Evolutionary conservation across 1,140 invertebrate species (phyloP).

Genomic region (Leptoteleia sp.): DNA sequence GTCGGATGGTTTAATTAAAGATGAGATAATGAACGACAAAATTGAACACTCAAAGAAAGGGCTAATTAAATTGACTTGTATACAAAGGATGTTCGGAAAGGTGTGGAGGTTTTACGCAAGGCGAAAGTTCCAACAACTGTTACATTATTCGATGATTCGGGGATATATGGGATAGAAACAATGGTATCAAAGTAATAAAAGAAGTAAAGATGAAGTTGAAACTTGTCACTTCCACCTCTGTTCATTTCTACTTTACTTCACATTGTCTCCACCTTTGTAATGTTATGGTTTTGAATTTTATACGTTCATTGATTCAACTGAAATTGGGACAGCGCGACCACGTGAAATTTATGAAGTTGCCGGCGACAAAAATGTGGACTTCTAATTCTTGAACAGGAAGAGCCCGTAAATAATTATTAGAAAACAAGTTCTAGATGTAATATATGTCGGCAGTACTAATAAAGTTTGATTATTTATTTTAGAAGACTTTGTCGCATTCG

Average conservation of each 20-base stretch:
- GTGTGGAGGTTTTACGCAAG: slow-evolving; percentile 16
- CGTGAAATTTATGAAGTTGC: slow-evolving; percentile 40
- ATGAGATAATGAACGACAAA: slow-evolving; percentile 41
- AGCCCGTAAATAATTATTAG: slow-evolving; percentile 9
- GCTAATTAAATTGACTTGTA: slow-evolving; percentile 64
- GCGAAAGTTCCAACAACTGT: slow-evolving; percentile 45
- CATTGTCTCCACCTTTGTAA: slow-evolving; percentile 63
- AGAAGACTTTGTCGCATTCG: no score
- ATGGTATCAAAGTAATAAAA: slow-evolving; percentile 53
- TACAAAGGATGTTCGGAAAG: slow-evolving; percentile 40
- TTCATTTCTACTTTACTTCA: slow-evolving; percentile 67
- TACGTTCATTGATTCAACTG: slow-evolving; percentile 40
- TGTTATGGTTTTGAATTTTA: slow-evolving; percentile 49
- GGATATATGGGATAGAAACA: slow-evolving; percentile 45
- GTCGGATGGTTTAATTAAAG: slow-evolving; percentile 44
- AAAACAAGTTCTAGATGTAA: background rate
- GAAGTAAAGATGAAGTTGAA: slow-evolving; percentile 64
- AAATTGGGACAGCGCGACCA: slow-evolving; percentile 30
- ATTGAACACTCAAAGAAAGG: slow-evolving; percentile 24
- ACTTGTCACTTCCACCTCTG: slow-evolving; percentile 71
- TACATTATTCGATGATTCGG: slow-evolving; percentile 48
- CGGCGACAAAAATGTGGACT: slow-evolving; percentile 31
- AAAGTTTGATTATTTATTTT: no score
- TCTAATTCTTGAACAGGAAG: slow-evolving; percentile 11
- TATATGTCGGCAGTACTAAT: background rate